Base-by-base conservation (phyloP, 2,113 vertebrate genomes). In the Neotragus moschatus region DNA sequence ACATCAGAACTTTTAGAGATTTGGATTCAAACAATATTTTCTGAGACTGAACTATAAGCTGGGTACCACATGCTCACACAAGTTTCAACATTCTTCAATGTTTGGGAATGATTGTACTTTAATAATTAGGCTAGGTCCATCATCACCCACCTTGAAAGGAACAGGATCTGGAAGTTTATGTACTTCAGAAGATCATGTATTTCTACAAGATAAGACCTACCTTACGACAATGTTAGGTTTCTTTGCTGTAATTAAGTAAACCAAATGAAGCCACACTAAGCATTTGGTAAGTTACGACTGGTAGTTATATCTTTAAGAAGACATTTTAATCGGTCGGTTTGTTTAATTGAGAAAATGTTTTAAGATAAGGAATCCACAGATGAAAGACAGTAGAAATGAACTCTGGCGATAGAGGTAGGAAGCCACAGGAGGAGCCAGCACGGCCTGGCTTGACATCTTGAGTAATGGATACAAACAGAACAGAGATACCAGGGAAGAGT, bases 231-330 rank as follows among this genome's bases (percentile, higher is more conserved):
- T 28, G 43, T 77, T 56, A 95, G 47, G 26, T 61, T 81, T 86
- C 61, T 94, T 75, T 95, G 45, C 36, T 95, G 23, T 70, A 93
- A 86, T 91, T 91, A 96, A 87, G 63, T 89, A 95, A 79, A 94
- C 33, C 43, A 82, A 95, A 84, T 82, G 45, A 96, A 60, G 30
- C 53, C 80, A 94, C 25, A 70, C 51, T 36, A 90, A 91, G 84
- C 43, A 85, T 82, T 88, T 90, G 26, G 55, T 47, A 89, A 70
- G 39, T 60, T 95, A 39, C 47, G 15, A 90, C 10, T 49, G 16
- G 73, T 39, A 87, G n/a, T 77, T 96, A 39, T 28, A 12, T 33
- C 89, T 92, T 73, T 86, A 70, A 94, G 84, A 86, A 94, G 4
- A 85, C 55, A 79, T 66, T 9, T 60, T 91, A 94, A 61, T 49